A percentile compares a stretch with the other conserved stretches of the same genome.
Evolutionary conservation across 2,888 invertebrate species (phyloP).

Genomic region (Drosophila recens): DNA sequence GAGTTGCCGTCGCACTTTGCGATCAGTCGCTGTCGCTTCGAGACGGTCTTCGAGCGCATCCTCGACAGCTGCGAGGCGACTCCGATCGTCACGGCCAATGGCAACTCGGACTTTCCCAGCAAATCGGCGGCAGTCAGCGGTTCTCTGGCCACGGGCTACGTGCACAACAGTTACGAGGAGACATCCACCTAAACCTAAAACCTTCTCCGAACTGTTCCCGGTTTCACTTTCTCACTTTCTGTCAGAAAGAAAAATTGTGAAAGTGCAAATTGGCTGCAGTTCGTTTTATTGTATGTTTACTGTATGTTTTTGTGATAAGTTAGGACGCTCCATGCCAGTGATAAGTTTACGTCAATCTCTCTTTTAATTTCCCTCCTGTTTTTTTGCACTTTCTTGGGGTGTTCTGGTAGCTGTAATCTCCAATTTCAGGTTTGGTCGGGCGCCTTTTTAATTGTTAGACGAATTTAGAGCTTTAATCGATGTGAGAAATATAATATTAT

Average conservation of each 20-base stretch:
- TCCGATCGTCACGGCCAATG: slow-evolving; percentile 6
- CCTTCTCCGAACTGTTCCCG: no score
- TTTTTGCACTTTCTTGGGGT: slow-evolving; percentile 29
- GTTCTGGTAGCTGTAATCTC: slow-evolving; percentile 38
- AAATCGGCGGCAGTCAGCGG: slow-evolving; percentile 70
- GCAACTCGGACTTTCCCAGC: slow-evolving; percentile 44
- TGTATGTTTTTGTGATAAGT: slow-evolving; percentile 63
- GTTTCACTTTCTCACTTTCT: neutral
- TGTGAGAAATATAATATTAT: slow-evolving; percentile 2
- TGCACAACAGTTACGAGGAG: slow-evolving; percentile 83
- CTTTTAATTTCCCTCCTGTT: slow-evolving; percentile 7
- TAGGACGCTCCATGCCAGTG: slow-evolving; percentile 58
- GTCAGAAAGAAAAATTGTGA: neutral
- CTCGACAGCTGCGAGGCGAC: slow-evolving; percentile 71
- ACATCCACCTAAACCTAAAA: slow-evolving; percentile 63
- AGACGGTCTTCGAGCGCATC: slow-evolving; percentile 84
- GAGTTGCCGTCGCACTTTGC: slow-evolving; percentile 74
- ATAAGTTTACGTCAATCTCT: slow-evolving; percentile 39
- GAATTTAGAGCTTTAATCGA: slow-evolving; percentile 31
- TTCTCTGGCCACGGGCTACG: slow-evolving; percentile 73
- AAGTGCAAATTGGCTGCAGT: neutral
- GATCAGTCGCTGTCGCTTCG: slow-evolving; percentile 83
- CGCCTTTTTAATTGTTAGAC: slow-evolving; percentile 20
- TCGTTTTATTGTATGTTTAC: slow-evolving; percentile 5
- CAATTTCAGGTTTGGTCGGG: slow-evolving; percentile 19